Evolutionary conservation across 2,113 vertebrate genomes (phyloP).

Genomic region (Antechinus flavipes): DNA sequence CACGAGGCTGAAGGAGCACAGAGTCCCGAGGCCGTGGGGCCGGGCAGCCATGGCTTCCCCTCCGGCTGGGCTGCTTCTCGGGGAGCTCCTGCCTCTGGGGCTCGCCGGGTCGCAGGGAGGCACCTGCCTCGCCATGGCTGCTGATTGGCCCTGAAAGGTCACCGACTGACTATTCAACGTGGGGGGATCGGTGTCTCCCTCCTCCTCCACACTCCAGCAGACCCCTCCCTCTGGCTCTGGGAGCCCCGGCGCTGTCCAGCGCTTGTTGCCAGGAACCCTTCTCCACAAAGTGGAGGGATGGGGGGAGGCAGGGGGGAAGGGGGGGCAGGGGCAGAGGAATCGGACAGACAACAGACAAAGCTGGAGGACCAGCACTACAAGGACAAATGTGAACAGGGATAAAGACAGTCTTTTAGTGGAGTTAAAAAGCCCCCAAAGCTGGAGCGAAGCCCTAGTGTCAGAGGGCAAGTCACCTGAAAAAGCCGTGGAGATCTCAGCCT

Average conservation of each 20-base stretch:
- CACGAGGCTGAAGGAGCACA: neutral
- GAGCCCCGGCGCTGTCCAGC: neutral
- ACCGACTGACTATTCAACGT: neutral
- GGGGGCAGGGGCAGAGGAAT: neutral
- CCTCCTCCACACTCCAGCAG: neutral
- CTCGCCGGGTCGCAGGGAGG: neutral
- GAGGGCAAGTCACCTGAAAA: neutral
- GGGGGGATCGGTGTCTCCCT: neutral
- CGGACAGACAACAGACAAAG: neutral
- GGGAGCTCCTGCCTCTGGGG: neutral
- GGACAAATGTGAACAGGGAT: neutral
- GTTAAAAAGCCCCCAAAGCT: neutral
- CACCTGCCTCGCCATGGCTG: neutral
- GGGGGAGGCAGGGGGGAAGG: neutral
- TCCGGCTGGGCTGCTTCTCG: neutral
- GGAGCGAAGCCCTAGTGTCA: neutral
- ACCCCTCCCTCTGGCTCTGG: neutral
- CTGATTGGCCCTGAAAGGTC: neutral
- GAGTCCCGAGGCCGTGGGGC: neutral
- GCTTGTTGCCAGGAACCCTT: neutral
- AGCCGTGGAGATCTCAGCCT: too few relatives aligned
- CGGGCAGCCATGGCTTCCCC: neutral
- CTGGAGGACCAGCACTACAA: neutral
- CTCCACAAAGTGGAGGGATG: neutral
- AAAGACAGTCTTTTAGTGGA: neutral